Conservation (phyloP, 2,888 invertebrate species). For the Trachelus troglodyta region DNA sequence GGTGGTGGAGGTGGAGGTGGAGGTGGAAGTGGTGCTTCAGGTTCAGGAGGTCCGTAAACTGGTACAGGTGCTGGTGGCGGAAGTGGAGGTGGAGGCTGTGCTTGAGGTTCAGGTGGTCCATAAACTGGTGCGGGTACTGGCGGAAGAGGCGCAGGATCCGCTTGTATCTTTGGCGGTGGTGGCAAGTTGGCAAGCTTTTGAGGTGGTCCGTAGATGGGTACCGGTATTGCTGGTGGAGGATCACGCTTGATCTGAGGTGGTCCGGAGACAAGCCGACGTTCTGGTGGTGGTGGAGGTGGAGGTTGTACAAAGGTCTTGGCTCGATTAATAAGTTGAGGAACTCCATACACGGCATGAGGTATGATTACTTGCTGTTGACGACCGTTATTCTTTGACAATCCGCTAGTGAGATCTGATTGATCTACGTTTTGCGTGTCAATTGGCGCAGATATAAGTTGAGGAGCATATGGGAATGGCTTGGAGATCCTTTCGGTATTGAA, state of each 20-base stretch:
- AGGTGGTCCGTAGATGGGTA: background rate
- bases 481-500: background rate
- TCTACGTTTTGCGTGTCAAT: background rate
- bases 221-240: background rate
- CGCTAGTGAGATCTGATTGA: background rate
- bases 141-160: background rate
- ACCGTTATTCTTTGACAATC: background rate
- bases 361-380: background rate
- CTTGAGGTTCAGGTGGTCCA: background rate
- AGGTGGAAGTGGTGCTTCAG: background rate
- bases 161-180: background rate
- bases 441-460: background rate
- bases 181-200: background rate
- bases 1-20: constrained; percentile 6
- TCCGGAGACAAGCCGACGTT: background rate
- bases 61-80: background rate
- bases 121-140: background rate
- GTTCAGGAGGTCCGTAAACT: background rate
- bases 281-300: constrained; percentile 3
- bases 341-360: background rate
- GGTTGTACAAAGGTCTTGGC: background rate
- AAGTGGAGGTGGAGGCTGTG: constrained; percentile 3
- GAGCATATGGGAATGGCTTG: constrained; percentile 13
- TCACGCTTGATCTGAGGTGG: background rate
- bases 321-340: background rate